Conservation (phyloP, 2,888 invertebrate species). For the Diabrotica balteata region DNA sequence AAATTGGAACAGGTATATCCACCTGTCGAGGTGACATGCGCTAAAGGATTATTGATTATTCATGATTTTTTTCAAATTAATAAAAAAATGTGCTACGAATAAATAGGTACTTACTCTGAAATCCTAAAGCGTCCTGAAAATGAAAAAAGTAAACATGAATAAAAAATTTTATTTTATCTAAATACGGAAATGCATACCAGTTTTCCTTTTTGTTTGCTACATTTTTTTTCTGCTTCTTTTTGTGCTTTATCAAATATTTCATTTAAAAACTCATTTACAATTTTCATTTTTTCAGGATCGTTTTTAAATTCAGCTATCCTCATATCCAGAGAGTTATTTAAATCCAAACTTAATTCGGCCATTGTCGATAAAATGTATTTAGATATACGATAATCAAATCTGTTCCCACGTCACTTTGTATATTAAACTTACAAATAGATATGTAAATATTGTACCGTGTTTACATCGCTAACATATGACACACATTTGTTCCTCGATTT, state of each 20-base stretch:
- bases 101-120: constrained; percentile 54
- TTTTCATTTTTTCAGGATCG: constrained; percentile 58
- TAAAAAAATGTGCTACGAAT: not conserved
- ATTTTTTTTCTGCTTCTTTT: constrained; percentile 54
- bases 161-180: not conserved
- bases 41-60: constrained; percentile 12
- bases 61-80: constrained; percentile 9
- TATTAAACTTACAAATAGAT: not conserved
- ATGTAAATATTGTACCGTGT: constrained; percentile 10
- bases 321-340: constrained; percentile 53
- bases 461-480: constrained; percentile 17
- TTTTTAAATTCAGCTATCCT: constrained; percentile 57
- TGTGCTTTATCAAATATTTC: constrained; percentile 57
- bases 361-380: constrained; percentile 34
- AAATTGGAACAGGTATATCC: constrained; percentile 11
- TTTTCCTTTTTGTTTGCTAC: constrained; percentile 49
- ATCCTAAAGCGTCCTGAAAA: constrained; percentile 51
- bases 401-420: constrained; percentile 1
- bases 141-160: constrained; percentile 8
- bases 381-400: not conserved
- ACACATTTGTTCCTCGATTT: constrained; percentile 14
- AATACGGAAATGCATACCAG: constrained; percentile 46
- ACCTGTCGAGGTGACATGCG: constrained; percentile 20
- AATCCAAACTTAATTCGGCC: constrained; percentile 52
- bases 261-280: constrained; percentile 57